Evolutionary conservation across 2,888 invertebrate genomes (phyloP).

Genomic region (Loripinus fragilis): DNA sequence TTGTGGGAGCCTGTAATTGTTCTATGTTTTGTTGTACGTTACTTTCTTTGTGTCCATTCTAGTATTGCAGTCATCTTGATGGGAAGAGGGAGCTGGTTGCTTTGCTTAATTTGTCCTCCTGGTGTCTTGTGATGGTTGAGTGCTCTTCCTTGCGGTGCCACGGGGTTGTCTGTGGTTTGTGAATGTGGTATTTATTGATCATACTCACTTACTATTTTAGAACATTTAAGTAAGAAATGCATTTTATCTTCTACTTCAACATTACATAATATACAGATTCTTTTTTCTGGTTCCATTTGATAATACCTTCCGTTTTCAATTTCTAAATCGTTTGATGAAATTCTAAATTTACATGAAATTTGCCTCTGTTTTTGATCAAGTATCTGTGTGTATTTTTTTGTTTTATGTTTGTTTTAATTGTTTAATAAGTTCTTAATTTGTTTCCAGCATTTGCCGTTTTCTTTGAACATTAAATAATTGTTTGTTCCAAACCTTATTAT

Average conservation of each 20-base stretch:
- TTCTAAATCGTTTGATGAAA: not conserved
- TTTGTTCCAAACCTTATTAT: not conserved
- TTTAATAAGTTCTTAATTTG: not conserved
- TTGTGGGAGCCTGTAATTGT: no score
- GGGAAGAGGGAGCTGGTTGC: no score
- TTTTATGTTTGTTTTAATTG: not conserved
- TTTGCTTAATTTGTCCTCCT: no score
- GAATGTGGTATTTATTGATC: no score
- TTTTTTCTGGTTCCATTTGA: not conserved
- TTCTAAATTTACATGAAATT: not conserved
- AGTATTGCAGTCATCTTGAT: no score
- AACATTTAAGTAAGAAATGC: not conserved
- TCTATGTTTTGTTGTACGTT: no score
- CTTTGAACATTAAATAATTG: not conserved
- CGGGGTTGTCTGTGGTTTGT: no score
- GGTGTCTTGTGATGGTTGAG: no score
- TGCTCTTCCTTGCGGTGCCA: no score
- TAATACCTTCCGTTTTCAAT: not conserved
- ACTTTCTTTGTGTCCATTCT: no score
- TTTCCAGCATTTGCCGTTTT: not conserved
- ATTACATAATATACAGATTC: conserved; percentile 11
- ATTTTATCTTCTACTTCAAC: not conserved
- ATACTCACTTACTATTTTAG: no score
- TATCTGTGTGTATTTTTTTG: not conserved
- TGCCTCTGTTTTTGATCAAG: not conserved